These are phyloP conservation scores for Troilus luridus DNA, from an alignment of 2,888 invertebrate genomes.

Conservation along the genomic window DNA sequence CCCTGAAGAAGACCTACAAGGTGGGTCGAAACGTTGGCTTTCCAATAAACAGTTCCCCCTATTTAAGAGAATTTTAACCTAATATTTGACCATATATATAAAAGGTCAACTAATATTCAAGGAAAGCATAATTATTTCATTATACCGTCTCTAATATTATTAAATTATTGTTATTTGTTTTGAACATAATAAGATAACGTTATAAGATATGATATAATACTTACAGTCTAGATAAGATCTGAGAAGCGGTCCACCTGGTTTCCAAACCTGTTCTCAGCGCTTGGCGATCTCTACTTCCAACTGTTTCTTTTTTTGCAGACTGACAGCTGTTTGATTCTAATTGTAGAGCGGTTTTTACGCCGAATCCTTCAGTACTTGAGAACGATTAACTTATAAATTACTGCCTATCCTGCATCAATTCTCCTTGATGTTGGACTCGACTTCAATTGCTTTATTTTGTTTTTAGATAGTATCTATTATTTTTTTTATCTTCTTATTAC, in stretches of 20 bases:
- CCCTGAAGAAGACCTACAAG: too few species aligned
- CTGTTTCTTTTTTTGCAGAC: neutral
- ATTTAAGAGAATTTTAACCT: too few species aligned
- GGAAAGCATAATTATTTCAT: too few species aligned
- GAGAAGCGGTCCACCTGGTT: neutral
- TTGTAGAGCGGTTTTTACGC: neutral
- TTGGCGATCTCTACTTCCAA: neutral
- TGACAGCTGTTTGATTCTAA: conserved; percentile 28
- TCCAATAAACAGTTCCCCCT: too few species aligned
- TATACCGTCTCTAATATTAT: too few species aligned
- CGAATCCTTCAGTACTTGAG: neutral
- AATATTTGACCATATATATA: too few species aligned
- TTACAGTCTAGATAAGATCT: neutral
- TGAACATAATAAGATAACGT: neutral
- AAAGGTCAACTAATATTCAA: too few species aligned
- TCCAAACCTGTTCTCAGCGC: conserved; percentile 7
- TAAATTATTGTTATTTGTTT: neutral
- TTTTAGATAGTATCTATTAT: neutral
- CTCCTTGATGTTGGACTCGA: neutral
- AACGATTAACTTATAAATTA: neutral
- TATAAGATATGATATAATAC: neutral
- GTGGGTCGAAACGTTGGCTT: too few species aligned
- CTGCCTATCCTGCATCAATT: neutral
- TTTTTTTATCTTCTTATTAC: too few species aligned
- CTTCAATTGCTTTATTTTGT: neutral